Evolutionary conservation across 2,888 invertebrate species (phyloP).

Genomic region (Drosophila birchii): DNA sequence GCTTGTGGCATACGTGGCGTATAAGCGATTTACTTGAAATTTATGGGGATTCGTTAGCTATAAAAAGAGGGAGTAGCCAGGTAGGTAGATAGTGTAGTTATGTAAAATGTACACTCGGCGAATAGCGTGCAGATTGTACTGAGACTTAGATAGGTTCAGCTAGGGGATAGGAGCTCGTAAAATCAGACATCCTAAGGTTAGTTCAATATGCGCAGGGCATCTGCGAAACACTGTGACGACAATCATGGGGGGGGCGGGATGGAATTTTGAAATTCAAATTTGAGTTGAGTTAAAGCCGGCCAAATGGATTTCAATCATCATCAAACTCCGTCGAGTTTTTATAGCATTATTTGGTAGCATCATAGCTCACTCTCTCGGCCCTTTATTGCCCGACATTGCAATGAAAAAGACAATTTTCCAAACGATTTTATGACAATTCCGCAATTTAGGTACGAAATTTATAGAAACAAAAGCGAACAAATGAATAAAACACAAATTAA

Average conservation of each 20-base stretch:
- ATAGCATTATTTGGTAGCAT: conserved; percentile 42
- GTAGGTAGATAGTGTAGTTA: conserved; percentile 22
- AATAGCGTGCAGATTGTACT: conserved; percentile 9
- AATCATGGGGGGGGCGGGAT: conserved; percentile 4
- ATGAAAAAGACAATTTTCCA: conserved; percentile 56
- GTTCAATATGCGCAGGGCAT: conserved; percentile 23
- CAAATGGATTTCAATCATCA: conserved; percentile 31
- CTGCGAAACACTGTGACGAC: conserved; percentile 33
- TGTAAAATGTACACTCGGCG: conserved; percentile 5
- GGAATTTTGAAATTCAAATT: conserved; percentile 37
- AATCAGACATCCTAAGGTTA: conserved; percentile 32
- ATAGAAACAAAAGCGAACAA: conserved; percentile 10
- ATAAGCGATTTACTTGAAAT: conserved; percentile 65
- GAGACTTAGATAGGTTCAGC: conserved; percentile 17
- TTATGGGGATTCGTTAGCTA: conserved; percentile 46
- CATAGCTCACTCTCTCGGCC: conserved; percentile 1
- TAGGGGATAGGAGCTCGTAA: conserved; percentile 18
- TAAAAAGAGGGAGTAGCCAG: conserved; percentile 22
- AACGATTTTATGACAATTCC: conserved; percentile 54
- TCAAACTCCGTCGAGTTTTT: conserved; percentile 35
- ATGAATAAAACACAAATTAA: conserved; percentile 30
- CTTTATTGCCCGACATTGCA: conserved; percentile 36
- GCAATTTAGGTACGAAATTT: conserved; percentile 41
- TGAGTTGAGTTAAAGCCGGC: conserved; percentile 11
- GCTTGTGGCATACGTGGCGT: conserved; percentile 61